phyloP scores from a whole-genome alignment of 2,888 invertebrate species.

The Sialis lutaria region DNA sequence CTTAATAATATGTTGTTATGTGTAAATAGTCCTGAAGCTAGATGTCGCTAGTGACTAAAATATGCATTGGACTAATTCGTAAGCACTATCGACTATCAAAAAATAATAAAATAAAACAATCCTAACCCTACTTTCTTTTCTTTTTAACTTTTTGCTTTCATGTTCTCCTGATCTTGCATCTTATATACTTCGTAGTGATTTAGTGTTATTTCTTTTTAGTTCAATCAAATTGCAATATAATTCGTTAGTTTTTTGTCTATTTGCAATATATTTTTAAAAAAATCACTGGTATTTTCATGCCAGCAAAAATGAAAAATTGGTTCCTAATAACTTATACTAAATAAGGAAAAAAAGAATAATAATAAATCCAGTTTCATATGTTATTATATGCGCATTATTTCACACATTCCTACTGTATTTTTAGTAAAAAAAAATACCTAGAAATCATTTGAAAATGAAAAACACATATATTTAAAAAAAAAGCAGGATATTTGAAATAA shows the following conservation, averaged over 20 bases:
- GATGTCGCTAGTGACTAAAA: constrained; percentile 1
- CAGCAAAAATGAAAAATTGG: constrained; percentile 26
- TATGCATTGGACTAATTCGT: constrained; percentile 3
- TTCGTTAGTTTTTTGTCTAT: background rate
- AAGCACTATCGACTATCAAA: constrained; percentile 2
- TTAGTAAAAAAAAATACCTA: too few relatives aligned
- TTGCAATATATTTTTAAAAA: too few relatives aligned
- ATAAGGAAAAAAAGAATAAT: constrained; percentile 11
- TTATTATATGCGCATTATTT: too few relatives aligned
- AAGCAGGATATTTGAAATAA: constrained; percentile 18
- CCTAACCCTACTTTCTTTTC: too few relatives aligned
- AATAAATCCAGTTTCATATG: too few relatives aligned
- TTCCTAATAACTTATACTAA: constrained; percentile 29
- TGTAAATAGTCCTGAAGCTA: background rate
- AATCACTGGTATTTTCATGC: constrained; percentile 17
- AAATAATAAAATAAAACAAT: too few relatives aligned
- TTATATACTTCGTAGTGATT: too few relatives aligned
- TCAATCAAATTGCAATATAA: background rate
- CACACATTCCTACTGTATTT: too few relatives aligned
- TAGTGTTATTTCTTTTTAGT: too few relatives aligned
- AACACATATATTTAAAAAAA: constrained; percentile 3
- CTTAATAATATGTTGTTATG: too few relatives aligned
- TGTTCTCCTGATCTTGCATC: background rate
- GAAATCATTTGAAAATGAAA: too few relatives aligned
- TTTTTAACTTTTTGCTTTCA: too few relatives aligned